Evolutionary conservation across 1,140 invertebrate genomes (phyloP).

Genomic region (Polypedilum vanderplanki): DNA sequence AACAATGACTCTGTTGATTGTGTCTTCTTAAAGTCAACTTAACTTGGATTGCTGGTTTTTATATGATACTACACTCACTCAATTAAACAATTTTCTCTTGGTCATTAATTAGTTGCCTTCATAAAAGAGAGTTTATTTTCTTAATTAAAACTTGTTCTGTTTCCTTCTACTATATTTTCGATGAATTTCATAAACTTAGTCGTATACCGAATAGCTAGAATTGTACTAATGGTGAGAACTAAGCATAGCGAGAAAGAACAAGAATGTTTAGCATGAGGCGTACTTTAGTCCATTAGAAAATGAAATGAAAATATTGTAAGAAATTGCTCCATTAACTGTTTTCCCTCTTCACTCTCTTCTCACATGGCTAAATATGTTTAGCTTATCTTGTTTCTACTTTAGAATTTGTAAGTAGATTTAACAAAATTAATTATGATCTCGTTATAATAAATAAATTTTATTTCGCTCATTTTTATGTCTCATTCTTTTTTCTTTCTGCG

Average conservation of each 20-base stretch:
- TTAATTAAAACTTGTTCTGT: too few species aligned
- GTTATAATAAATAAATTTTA: neutral
- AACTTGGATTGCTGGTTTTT: too few species aligned
- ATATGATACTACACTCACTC: too few species aligned
- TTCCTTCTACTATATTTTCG: too few species aligned
- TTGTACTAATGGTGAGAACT: neutral
- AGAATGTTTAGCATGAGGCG: neutral
- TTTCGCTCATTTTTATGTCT: neutral
- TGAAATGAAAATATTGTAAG: neutral
- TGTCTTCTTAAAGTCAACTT: neutral
- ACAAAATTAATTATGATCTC: conserved; percentile 12
- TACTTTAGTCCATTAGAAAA: neutral
- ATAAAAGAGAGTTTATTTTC: too few species aligned
- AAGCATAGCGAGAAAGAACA: neutral
- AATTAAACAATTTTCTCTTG: too few species aligned
- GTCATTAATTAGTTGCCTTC: too few species aligned
- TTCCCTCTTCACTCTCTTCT: neutral
- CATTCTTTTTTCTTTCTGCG: neutral
- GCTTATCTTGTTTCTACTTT: neutral
- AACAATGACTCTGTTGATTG: conserved; percentile 1
- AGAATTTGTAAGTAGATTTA: too few species aligned
- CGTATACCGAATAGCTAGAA: too few species aligned
- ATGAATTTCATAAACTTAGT: too few species aligned
- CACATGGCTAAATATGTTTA: neutral
- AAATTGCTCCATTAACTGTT: conserved; percentile 18